Evolutionary conservation across 2,113 vertebrate species (phyloP), one percentile per base, ranked within the genome.

Genomic region (Oryctolagus cuniculus): DNA sequence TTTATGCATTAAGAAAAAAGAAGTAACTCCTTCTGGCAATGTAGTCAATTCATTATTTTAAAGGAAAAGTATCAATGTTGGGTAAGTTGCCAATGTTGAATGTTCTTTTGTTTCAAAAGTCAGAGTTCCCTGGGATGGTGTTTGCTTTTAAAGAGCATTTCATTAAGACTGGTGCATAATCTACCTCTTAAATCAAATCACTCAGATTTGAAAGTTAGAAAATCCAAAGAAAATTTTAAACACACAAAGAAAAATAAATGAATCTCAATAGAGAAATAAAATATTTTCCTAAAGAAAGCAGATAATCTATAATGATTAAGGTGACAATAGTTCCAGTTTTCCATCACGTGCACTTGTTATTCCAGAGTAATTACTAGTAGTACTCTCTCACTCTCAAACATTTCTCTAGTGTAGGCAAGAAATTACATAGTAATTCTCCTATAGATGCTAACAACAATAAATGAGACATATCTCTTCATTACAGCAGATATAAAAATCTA

Each of bases 101-200:
- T 81, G 70, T 86, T 58, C 82, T 90, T 79, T 19, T 82, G 61
- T 78, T 67, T 94, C 89, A n/a, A 73, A 89, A 34, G 4, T 10
- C 51, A 27, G 25, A 93, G 58, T 7, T 38, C 31, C 9, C 67
- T 77, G 31, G 34, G 29, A 74, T 80, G 5, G 31, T 70, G 5
- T 85, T 92, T 77, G 22, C 44, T 89, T 94, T 75, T 61, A 38
- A 83, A 77, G 34, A 94, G 38, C 24, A 64, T 84, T 75, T 93
- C n/a, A 49, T 21, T 78, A 79, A 78, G 29, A 53, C 21, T 53
- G 13, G 16, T 70, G 22, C 15, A 27, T 72, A 38, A 13, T 84
- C 34, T 91, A 70, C 85, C 58, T 92, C 53, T 78, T 75, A 44
- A 44, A 44, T 44, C 44, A 55, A 78, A 55, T 69, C 17, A 22